A percentile compares a stretch with the other conserved stretches of the same genome.
Conservation (phyloP, 2,797 vertebrate genomes). For the Xenentodon cancila region DNA sequence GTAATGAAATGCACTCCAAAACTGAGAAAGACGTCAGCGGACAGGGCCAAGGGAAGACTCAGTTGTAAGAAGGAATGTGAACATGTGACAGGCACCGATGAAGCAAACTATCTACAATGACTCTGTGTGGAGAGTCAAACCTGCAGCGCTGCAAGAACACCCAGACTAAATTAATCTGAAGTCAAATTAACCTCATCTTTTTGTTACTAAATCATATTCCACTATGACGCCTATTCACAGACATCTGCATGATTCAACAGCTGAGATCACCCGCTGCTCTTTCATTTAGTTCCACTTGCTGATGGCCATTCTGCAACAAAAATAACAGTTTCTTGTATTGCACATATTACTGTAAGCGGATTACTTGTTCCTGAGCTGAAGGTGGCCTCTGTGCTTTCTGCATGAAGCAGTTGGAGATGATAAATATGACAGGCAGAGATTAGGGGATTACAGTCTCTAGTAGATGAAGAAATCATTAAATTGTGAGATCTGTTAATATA, state of each 20-base stretch:
- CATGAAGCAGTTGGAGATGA: conserved; percentile 58
- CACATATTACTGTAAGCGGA: conserved; percentile 62
- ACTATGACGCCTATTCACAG: not conserved
- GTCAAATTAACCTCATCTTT: conserved; percentile 8
- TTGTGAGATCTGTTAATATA: not conserved
- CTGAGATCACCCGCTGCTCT: not conserved
- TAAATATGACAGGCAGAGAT: conserved; percentile 62
- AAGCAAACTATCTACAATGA: not conserved
- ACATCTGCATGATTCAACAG: conserved; percentile 8
- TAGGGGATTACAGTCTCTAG: conserved; percentile 62
- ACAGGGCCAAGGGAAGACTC: too few relatives aligned
- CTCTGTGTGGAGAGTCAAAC: not conserved
- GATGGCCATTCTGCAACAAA: conserved; percentile 5
- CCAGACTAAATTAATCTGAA: conserved; percentile 5
- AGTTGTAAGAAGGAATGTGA: too few relatives aligned
- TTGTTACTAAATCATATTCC: conserved; percentile 5
- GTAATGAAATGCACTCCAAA: too few relatives aligned
- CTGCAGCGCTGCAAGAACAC: not conserved
- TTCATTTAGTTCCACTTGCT: not conserved
- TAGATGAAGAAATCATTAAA: conserved; percentile 52
- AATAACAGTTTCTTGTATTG: conserved; percentile 58
- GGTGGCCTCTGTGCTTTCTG: conserved; percentile 50
- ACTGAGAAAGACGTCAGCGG: too few relatives aligned
- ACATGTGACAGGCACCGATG: too few relatives aligned
- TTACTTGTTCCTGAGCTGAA: conserved; percentile 59